Base-by-base conservation (phyloP, 1,140 invertebrate genomes). In the Drosophila santomea region DNA sequence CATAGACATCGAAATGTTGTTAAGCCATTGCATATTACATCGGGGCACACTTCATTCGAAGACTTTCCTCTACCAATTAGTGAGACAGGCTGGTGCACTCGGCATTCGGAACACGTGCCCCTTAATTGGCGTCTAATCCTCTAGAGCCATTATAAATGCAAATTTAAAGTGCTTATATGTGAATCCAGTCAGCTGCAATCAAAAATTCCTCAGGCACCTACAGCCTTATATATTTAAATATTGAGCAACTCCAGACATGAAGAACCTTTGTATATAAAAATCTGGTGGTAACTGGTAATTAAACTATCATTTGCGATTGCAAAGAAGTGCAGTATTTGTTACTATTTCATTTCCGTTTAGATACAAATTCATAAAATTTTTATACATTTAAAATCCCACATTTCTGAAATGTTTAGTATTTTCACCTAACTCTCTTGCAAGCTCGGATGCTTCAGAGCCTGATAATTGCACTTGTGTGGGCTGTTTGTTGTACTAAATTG, bases 1-100 rank as follows among this genome's bases (percentile, higher is more conserved):
- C 54, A 28, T 41, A 73, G 62, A 69, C 83, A 79, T 64, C 45
- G 59, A 62, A 82, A 69, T 67, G 58, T 64, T 85, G 78, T 82
- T 63, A 73, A 50, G 64, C 69, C 73, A 48, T 56, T 71, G 67
- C 68, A 73, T 66, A 86, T 86, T 64, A 74, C 61, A 74, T 67
- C 36, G 48, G 1, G 6, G 12, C 25, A 17, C 20, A 17, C 43
- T 45, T 43, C 41, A 45, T 12, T 39, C 14, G 38, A 39, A 12
- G 43, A 11, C 8, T 11, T 20, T 10, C 43, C 25, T 35, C n/a
- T 25, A 20, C 38, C 52, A 75, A 75, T 75, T 75, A 75, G 47
- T 41, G 10, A 14, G 25, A 6, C 52, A 58, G 28, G 35, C 32
- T 17, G 45, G 14, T 52, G 38, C 55, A 60, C 28, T 63, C 32